Evolutionary conservation across 2,888 invertebrate species (phyloP).

Genomic region (Poecilus cupreus): DNA sequence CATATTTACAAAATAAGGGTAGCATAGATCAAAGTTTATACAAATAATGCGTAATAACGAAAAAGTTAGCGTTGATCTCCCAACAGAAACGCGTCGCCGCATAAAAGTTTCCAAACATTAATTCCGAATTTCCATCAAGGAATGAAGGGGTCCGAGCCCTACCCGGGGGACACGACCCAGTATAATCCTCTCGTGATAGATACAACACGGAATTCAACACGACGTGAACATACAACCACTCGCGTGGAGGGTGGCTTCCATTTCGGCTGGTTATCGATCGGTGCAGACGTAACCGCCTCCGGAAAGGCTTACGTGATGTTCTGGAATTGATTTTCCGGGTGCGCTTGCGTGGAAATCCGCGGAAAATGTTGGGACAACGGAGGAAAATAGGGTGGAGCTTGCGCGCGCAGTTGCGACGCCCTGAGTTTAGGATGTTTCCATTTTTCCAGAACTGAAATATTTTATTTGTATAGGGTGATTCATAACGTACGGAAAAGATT

Average conservation of each 20-base stretch:
- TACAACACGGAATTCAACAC: constrained; percentile 51
- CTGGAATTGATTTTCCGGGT: constrained; percentile 23
- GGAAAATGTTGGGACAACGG: not conserved
- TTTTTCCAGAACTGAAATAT: too few relatives aligned
- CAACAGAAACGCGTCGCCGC: not conserved
- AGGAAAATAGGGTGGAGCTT: not conserved
- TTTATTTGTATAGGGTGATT: too few relatives aligned
- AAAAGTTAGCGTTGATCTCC: too few relatives aligned
- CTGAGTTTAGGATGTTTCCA: constrained; percentile 14
- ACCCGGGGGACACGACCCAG: not conserved
- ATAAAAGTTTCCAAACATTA: constrained; percentile 1
- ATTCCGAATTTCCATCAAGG: not conserved
- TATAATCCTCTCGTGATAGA: constrained; percentile 53
- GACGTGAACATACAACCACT: constrained; percentile 41
- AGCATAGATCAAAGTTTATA: too few relatives aligned
- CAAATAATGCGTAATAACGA: too few relatives aligned
- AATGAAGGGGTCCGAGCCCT: not conserved
- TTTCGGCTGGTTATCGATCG: constrained; percentile 2
- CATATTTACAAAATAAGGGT: too few relatives aligned
- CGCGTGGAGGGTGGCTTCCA: not conserved
- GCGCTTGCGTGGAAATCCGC: not conserved
- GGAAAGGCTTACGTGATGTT: constrained; percentile 5
- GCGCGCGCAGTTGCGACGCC: not conserved
- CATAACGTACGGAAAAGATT: too few relatives aligned
- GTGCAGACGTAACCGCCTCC: not conserved